These are phyloP conservation scores for Leptura quadrifasciata DNA, from an alignment of 2,888 invertebrate genomes.

Conservation along the genomic window DNA sequence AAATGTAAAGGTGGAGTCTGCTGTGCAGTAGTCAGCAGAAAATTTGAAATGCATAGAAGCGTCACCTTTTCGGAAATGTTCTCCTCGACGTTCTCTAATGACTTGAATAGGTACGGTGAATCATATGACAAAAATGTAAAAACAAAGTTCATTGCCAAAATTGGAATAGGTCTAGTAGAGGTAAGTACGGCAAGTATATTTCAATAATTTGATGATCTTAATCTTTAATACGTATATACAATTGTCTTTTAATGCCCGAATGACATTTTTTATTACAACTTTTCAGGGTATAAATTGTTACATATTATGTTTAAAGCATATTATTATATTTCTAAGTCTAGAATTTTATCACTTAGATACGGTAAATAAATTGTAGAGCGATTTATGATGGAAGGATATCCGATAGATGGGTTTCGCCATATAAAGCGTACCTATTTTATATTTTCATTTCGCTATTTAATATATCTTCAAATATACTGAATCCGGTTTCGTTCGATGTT, in stretches of 20 bases:
- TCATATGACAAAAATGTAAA: constrained; percentile 38
- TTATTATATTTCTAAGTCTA: background rate
- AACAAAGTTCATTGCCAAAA: constrained; percentile 51
- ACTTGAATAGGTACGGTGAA: constrained; percentile 32
- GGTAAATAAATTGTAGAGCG: background rate
- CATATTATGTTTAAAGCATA: too few species aligned
- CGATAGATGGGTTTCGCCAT: too few species aligned
- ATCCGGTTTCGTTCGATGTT: too few species aligned
- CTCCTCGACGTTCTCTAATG: constrained; percentile 50
- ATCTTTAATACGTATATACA: too few species aligned
- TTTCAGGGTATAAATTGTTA: too few species aligned
- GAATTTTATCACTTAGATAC: background rate
- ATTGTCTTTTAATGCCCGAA: too few species aligned
- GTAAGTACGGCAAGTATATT: constrained; percentile 47
- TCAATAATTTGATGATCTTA: background rate
- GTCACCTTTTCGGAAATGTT: constrained; percentile 35
- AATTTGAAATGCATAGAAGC: constrained; percentile 27
- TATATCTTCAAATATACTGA: background rate
- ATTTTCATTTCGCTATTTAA: background rate
- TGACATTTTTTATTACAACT: too few species aligned
- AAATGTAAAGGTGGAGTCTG: background rate
- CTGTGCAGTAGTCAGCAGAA: background rate
- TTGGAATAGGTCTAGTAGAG: constrained; percentile 58
- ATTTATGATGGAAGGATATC: background rate
- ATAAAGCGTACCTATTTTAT: background rate